phyloP scores from a whole-genome alignment of 1,140 invertebrate species.

The Drepana arcuata region DNA sequence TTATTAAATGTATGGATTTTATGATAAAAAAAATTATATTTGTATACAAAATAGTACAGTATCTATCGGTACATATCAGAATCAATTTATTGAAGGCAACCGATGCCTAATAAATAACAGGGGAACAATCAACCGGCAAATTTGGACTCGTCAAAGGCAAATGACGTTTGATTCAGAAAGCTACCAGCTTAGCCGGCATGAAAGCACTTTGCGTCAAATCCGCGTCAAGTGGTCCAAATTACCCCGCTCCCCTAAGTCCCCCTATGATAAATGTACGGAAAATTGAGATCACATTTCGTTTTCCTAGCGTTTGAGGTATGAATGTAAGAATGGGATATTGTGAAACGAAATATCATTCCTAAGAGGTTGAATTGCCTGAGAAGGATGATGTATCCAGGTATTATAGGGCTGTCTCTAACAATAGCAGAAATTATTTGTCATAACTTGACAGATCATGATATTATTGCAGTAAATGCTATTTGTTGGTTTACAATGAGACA shows the following conservation, averaged over 20 bases:
- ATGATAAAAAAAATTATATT: too few relatives aligned
- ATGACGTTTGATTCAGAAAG: constrained; percentile 45
- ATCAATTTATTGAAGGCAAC: constrained; percentile 7
- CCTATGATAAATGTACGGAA: constrained; percentile 50
- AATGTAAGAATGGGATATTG: constrained; percentile 29
- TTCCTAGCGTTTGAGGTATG: constrained; percentile 21
- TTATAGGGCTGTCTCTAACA: constrained; percentile 12
- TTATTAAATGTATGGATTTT: too few relatives aligned
- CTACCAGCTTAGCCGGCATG: constrained; percentile 28
- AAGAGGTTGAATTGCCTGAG: constrained; percentile 17
- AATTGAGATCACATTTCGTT: constrained; percentile 49
- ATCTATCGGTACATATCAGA: too few relatives aligned
- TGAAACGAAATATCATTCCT: constrained; percentile 26
- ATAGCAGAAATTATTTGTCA: too few relatives aligned
- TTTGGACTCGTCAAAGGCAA: constrained; percentile 42
- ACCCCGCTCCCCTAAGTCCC: constrained; percentile 18
- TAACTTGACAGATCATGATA: too few relatives aligned
- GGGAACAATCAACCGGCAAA: constrained; percentile 20
- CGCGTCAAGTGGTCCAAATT: constrained; percentile 46
- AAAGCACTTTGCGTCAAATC: constrained; percentile 47
- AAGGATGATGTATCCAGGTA: constrained; percentile 17
- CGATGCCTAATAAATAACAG: constrained; percentile 10
- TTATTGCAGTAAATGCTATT: too few relatives aligned
- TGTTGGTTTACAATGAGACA: too few relatives aligned
- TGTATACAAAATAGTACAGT: too few relatives aligned